Base-by-base conservation (phyloP, 2,888 invertebrate genomes). In the Clostera curtula region DNA sequence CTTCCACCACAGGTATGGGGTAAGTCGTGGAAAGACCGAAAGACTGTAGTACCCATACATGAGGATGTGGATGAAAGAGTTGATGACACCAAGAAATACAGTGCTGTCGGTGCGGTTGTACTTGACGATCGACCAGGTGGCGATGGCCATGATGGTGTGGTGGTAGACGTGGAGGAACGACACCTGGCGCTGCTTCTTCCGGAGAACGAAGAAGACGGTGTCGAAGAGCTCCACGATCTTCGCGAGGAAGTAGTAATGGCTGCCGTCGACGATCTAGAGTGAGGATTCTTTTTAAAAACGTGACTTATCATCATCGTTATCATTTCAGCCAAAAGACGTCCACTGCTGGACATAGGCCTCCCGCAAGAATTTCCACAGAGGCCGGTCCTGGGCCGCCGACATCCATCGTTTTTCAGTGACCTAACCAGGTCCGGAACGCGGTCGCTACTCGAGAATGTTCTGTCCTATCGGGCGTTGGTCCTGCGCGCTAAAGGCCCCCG, bases 81-180 rank as follows among this genome's bases (percentile, higher is more conserved):
- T 92, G 4, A 91, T 65, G 11, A 88, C 70, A 0, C 90, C 90
- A 11, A 91, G 77, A 41, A 93, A 85, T 0, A 90, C 85, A 0
- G 87, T 88, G 48, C 90, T 90, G 12, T 90, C 91, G 25, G 89
- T 89, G 35, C 90, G 89, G 17, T 89, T 74, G 56, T 88, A 93
- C 58, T 90, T 90, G 19, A 90, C 70, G 24, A 89, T 89, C 2
- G 87, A 85, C 92, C 92, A 93, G 0, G 88, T 87, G 56, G 88
- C 88, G 85, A 89, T 52, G 30, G 88, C 91, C 61, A 90, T 90
- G 27, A 89, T 67, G 0, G 89, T 82, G 61, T 96, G 95, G 65
- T 96, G 96, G 59, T 94, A 95, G 1, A 95, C 91, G 59, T 96
- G 95, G 19, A 96, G 87, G 56, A 93, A 93, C 0, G 93, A 87